Base-by-base conservation (phyloP, 2,888 invertebrate genomes). In the Eristalis arbustorum region DNA sequence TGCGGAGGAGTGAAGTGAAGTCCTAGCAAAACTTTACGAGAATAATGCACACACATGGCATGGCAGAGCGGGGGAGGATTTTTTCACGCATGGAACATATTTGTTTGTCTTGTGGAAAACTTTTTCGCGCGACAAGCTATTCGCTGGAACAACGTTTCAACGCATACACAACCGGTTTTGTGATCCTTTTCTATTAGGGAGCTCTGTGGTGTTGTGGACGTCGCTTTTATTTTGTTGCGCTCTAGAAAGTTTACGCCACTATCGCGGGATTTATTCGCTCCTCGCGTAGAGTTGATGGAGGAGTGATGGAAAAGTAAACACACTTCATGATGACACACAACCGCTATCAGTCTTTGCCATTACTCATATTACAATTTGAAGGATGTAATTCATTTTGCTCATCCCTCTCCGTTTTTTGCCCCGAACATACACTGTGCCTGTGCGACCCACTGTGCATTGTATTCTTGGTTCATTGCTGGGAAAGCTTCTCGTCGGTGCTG, bases 321-420 rank as follows among this genome's bases (percentile, higher is more conserved):
- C 77, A 82, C 75, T 71, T 83, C 75, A 72, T 34, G 59, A 71
- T 82, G 85, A 78, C 82, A 85, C 69, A 82, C 59, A 83, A 72
- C 72, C 56, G 68, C 83, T 79, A 78, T 79, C 87, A 75, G 78
- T 83, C 87, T 49, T 75, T 83, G 83, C 83, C 83, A 87, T 87
- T 87, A 87, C 83, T 87, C 83, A 87, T 83, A 87, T 83, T 83
- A 87, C 83, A 18, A 72, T 83, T 83, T 83, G 83, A 76, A 87
- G 87, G 79, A 87, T 71, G 83, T 83, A 87, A 83, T 87, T 87
- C 87, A 87, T 83, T 87, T 87, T 87, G 40, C 67, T 78, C 85
- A 57, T 82, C 61, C 78, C 63, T 25, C 25, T 1, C 25, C 25
- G n/a, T n/a, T n/a, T 59, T 57, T 63, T 68, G 31, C 10, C 40